Evolutionary conservation across 2,797 vertebrate species (phyloP).

Genomic region (Ciconia nigra): DNA sequence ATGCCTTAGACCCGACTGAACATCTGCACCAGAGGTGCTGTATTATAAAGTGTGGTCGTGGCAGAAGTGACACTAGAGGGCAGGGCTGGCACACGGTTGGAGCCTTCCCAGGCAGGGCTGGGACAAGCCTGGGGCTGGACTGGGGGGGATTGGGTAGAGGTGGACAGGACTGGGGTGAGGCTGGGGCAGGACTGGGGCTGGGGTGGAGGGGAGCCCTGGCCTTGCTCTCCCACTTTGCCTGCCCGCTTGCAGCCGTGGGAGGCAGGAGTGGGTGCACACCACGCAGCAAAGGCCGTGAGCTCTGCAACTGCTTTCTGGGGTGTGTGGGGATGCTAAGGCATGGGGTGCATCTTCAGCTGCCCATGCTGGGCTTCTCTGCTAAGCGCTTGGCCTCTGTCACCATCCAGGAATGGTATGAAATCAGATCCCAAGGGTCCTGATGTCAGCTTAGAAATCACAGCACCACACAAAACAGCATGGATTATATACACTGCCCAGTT

Average conservation of each 20-base stretch:
- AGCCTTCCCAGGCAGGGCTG: not conserved
- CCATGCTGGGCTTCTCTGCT: not conserved
- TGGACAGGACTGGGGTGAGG: not conserved
- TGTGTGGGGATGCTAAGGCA: not conserved
- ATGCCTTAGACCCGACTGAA: rapidly evolving
- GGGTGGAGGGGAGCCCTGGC: not conserved
- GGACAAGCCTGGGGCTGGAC: not conserved
- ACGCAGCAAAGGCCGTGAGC: not conserved
- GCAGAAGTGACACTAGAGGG: constrained; percentile 64
- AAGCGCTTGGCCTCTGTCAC: not conserved
- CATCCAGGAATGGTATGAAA: not conserved
- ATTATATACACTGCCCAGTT: not conserved
- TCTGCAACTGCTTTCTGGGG: not conserved
- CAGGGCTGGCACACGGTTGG: constrained; percentile 51
- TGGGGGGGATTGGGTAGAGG: not conserved
- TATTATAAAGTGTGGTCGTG: not conserved
- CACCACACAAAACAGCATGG: rapidly evolving
- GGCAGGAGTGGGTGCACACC: not conserved
- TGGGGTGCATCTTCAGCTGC: not conserved
- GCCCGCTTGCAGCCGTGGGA: not conserved
- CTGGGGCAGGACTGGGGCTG: not conserved
- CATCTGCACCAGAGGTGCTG: not conserved
- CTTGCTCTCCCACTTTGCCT: rapidly evolving
- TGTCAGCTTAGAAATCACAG: not conserved
- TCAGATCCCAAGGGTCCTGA: not conserved